Percentiles rank a stretch among this genome's conserved stretches.
phyloP scores from a whole-genome alignment of 2,888 invertebrate genomes.

The Stegana nigrithorax region DNA sequence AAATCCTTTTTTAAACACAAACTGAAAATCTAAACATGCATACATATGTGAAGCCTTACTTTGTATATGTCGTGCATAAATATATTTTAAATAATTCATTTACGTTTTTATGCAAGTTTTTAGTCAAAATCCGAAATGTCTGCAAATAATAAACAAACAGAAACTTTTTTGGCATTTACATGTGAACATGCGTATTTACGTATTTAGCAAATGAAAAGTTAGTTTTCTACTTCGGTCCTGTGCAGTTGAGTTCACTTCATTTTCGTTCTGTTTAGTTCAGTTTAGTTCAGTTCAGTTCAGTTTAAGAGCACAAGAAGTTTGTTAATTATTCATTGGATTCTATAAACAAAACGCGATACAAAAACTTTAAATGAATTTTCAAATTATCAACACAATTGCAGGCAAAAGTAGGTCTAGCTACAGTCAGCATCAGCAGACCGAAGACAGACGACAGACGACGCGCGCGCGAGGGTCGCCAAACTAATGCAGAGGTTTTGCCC shows the following conservation, averaged over 20 bases:
- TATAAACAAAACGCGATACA: slow-evolving; percentile 63
- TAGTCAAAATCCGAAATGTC: too few species aligned
- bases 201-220: slow-evolving; percentile 52
- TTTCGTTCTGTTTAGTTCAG: too few species aligned
- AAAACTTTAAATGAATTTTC: slow-evolving; percentile 63
- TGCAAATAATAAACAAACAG: neutral
- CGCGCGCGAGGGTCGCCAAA: neutral
- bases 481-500: neutral
- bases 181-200: too few species aligned
- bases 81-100: too few species aligned
- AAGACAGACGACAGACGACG: neutral
- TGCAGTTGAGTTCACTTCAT: slow-evolving; percentile 45
- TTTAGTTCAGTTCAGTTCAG: too few species aligned
- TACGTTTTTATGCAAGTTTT: too few species aligned
- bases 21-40: too few species aligned
- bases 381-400: slow-evolving; percentile 63
- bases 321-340: slow-evolving; percentile 62
- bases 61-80: too few species aligned
- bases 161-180: neutral
- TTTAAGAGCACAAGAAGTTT: slow-evolving; percentile 59
- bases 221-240: slow-evolving; percentile 9
- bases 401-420: slow-evolving; percentile 45
- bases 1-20: too few species aligned
- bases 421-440: slow-evolving; percentile 2
- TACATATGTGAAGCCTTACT: too few species aligned